Base-by-base conservation (phyloP, 2,888 invertebrate species). In the Drosophila melanosoma region DNA sequence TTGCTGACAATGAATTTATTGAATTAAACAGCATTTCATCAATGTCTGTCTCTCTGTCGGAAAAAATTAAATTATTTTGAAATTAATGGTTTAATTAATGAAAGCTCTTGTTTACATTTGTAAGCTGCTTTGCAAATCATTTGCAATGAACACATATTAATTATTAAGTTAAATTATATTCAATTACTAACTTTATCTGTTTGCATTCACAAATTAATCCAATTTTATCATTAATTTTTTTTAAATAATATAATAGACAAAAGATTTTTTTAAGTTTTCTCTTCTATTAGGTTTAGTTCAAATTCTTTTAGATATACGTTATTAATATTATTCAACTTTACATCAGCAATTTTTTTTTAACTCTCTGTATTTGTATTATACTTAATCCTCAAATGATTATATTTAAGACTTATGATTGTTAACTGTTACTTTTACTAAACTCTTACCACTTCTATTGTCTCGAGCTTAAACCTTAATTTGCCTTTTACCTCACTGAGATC, bases 1-100 rank as follows among this genome's bases (percentile, higher is more conserved):
- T 61, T 73, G 62, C 40, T 52, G 65, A 59, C 71, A 72, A 74
- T 70, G 62, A 82, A 83, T 80, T 79, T 82, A 83, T 85, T 79
- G 60, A 79, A 79, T 81, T 74, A 82, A 69, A 23, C 38, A 35
- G 71, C 48, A 23, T 32, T 61, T 52, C 57, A 58, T 36, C 52
- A 32, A 53, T n/a, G 66, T 1, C 57, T 63, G 52, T 1, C 59
- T 63, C 49, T 53, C 36, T 59, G 53, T 65, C 51, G 12, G 59
- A 52, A 10, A 10, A 48, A 61, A 69, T 57, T 53, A 64, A 74
- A 68, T 71, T 67, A 62, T 51, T 63, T 56, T 68, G 35, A 42
- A 52, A 58, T 62, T 62, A 64, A 78, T 29, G 29, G 29, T 1
- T 29, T 29, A 5, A 29, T 29, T 29, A 6, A 29, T 29, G 6